Conservation (phyloP, 2,888 invertebrate genomes). For the Himalopsyche japonica region DNA sequence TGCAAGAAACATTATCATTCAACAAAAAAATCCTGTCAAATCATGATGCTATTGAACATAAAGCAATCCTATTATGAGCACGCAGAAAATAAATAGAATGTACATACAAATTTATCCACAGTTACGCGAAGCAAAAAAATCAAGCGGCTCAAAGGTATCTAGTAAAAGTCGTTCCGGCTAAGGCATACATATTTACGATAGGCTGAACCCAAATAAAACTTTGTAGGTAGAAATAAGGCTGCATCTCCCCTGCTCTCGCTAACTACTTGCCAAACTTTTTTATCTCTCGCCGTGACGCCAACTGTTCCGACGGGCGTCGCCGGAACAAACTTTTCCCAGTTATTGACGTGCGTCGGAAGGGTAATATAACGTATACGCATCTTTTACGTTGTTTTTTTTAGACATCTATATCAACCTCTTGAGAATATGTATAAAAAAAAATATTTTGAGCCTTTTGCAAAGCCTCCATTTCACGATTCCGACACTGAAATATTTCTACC, state of each 20-base stretch:
- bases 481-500: too few relatives aligned
- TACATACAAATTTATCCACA: background rate
- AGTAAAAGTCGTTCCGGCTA: constrained; percentile 23
- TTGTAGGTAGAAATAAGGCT: constrained; percentile 12
- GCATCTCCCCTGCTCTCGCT: constrained; percentile 19
- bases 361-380: constrained; percentile 19
- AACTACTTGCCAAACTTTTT: constrained; percentile 40
- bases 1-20: too few relatives aligned
- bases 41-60: background rate
- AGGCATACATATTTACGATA: constrained; percentile 36
- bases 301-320: constrained; percentile 29
- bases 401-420: background rate
- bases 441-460: too few relatives aligned
- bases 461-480: too few relatives aligned
- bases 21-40: background rate
- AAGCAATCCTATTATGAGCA: background rate
- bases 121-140: background rate
- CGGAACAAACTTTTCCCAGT: constrained; percentile 28
- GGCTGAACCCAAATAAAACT: constrained; percentile 36
- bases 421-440: background rate
- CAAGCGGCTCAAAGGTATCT: background rate
- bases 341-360: constrained; percentile 39
- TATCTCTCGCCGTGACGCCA: constrained; percentile 34
- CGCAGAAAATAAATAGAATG: background rate
- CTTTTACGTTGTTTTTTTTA: background rate